These are phyloP conservation scores for Palythoa heliodiscus DNA, from an alignment of 92 coral and sea anemone genomes.

Conservation along the genomic window DNA sequence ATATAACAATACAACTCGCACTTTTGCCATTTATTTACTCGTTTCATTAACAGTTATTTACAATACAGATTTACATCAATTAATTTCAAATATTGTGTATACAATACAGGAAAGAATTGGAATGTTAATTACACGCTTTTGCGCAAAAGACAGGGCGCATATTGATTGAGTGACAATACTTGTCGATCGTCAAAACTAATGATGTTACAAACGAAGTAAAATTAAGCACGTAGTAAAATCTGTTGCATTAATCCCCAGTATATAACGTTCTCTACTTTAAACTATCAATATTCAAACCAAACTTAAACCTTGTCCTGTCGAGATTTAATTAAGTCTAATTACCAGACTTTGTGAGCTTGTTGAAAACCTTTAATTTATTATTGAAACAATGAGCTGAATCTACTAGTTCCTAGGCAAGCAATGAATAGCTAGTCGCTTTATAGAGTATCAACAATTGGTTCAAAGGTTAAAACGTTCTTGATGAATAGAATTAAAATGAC, in stretches of 20 bases:
- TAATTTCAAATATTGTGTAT: neutral
- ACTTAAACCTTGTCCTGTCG: neutral
- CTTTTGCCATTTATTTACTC: neutral
- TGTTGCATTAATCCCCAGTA: neutral
- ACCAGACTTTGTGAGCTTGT: no score
- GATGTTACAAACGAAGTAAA: neutral
- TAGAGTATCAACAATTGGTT: no score
- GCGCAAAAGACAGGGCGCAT: neutral
- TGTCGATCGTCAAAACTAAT: neutral
- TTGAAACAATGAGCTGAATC: no score
- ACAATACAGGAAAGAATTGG: neutral
- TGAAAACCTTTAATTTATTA: no score
- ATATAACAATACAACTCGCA: neutral
- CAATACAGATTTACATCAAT: neutral
- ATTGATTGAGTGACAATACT: neutral
- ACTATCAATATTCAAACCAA: neutral
- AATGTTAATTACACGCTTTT: neutral
- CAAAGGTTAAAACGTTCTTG: no score
- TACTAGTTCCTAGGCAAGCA: no score
- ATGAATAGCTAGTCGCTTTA: no score
- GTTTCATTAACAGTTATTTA: neutral
- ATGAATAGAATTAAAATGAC: no score
- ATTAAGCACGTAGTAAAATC: neutral
- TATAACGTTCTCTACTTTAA: neutral
- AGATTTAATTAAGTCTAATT: neutral